These are phyloP conservation scores for Conistra vaccinii DNA, from an alignment of 2,888 invertebrate species.

Conservation along the genomic window DNA sequence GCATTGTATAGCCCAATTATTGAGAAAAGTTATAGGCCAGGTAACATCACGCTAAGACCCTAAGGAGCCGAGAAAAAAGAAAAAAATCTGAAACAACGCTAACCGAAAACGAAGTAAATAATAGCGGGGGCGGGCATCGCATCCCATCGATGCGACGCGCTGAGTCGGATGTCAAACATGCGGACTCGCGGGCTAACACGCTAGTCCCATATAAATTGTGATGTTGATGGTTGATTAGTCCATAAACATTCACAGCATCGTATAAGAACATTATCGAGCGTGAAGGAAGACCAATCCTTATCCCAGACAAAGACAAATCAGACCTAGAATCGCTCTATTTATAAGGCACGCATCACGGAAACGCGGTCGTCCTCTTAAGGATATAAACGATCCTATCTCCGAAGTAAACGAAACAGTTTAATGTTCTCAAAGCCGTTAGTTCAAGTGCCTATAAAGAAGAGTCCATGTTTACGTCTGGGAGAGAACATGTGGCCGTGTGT, in stretches of 20 bases:
- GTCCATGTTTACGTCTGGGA: conserved; percentile 18
- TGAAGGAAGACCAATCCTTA: not conserved
- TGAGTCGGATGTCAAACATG: no score
- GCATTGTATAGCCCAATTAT: no score
- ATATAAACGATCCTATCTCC: conserved; percentile 64
- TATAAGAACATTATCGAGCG: not conserved
- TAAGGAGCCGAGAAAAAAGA: no score
- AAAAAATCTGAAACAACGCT: no score
- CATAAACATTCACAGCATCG: not conserved
- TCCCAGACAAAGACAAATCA: conserved; percentile 44
- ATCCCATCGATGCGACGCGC: no score
- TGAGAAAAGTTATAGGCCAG: no score
- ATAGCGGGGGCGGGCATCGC: no score
- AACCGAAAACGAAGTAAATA: no score
- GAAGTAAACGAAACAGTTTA: conserved; percentile 58
- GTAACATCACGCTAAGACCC: no score
- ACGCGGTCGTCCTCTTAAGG: conserved; percentile 54
- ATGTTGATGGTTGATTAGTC: not conserved
- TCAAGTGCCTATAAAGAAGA: conserved; percentile 57
- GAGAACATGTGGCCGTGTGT: conserved; percentile 27
- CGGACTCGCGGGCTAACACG: no score
- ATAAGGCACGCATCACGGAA: conserved; percentile 51
- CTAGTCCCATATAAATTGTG: not conserved
- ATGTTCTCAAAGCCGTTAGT: conserved; percentile 56
- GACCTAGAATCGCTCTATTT: conserved; percentile 34